Evolutionary conservation across 1,140 invertebrate species (phyloP), one percentile per base, ranked within the genome.

Genomic region (Meloidogyne exigua): DNA sequence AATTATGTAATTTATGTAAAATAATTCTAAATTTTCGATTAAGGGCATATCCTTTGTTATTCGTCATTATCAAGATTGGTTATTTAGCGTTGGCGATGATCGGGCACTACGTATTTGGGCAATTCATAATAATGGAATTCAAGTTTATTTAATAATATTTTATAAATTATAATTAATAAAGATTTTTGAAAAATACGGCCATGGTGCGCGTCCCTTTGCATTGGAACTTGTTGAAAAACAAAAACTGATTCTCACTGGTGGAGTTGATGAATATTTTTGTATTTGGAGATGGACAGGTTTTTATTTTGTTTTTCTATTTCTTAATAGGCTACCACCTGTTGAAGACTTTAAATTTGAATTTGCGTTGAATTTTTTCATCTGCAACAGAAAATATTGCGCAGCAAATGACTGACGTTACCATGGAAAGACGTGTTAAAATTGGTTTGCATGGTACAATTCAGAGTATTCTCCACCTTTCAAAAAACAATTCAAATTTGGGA

Each of bases 201-300:
- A 73, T 12, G 71, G 71, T 21, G 57, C 71, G 10, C 21, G 71
- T 4, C 71, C 71, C 0, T 73, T 73, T 63, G 57, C 71, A 7
- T 7, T 73, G 57, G 71, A 73, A 73, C 10, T 73, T 57, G 10
- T 23, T 32, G 57, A 28, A 13, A 12, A 28, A 36, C 12, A 73
- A 1, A 62, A 21, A 63, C 25, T 64, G 1, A 36, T 73, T 57
- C 62, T 73, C 44, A 73, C 44, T 1, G 71, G 21, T 32, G 71
- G 71, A 7, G 39, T 21, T 23, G 71, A 73, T 23, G 65, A 57
- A 25, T 73, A 73, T 65, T 42, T 73, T 23, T 65, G 57, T 39
- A 65, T 73, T 57, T 73, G 71, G 71, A 62, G 71, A 42, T 73
- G 71, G 71, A 73, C 18, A 70, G 23, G 25, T 42, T 70, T 70